phyloP scores from a whole-genome alignment of 2,888 invertebrate species.

The Muschampia plurimacula region DNA sequence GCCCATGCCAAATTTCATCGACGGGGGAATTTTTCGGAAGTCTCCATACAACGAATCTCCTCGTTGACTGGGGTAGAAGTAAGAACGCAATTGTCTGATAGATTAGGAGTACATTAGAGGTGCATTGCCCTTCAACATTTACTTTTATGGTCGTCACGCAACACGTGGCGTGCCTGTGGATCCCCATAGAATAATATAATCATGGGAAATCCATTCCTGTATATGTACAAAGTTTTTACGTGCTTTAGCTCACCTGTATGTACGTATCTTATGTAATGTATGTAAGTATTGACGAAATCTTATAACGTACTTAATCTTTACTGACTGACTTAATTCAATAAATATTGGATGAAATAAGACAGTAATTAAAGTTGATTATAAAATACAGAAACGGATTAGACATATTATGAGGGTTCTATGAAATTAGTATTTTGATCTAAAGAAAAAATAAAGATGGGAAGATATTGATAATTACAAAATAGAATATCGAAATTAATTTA shows the following conservation, averaged over 20 bases:
- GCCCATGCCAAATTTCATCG: too few relatives aligned
- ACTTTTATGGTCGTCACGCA: slow-evolving; percentile 52
- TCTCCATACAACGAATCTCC: too few relatives aligned
- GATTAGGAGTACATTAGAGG: slow-evolving; percentile 41
- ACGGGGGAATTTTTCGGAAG: too few relatives aligned
- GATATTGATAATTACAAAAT: background rate
- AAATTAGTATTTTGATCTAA: background rate
- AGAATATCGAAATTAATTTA: too few relatives aligned
- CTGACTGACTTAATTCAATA: too few relatives aligned
- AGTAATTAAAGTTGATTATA: too few relatives aligned
- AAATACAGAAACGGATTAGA: too few relatives aligned
- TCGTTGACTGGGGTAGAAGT: too few relatives aligned
- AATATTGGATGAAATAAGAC: too few relatives aligned
- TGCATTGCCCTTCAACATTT: slow-evolving; percentile 51
- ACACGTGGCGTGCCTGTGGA: slow-evolving; percentile 42
- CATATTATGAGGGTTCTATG: too few relatives aligned
- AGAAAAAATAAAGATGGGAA: background rate
- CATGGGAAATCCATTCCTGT: slow-evolving; percentile 15
- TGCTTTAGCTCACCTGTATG: background rate
- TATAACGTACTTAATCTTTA: background rate
- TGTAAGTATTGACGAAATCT: background rate
- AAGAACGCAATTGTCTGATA: slow-evolving; percentile 35
- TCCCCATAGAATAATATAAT: slow-evolving; percentile 34
- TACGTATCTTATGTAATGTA: too few relatives aligned
- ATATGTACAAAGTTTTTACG: background rate